These are phyloP conservation scores for Leucophenga maculata DNA, from an alignment of 2,888 invertebrate species.

Conservation along the genomic window DNA sequence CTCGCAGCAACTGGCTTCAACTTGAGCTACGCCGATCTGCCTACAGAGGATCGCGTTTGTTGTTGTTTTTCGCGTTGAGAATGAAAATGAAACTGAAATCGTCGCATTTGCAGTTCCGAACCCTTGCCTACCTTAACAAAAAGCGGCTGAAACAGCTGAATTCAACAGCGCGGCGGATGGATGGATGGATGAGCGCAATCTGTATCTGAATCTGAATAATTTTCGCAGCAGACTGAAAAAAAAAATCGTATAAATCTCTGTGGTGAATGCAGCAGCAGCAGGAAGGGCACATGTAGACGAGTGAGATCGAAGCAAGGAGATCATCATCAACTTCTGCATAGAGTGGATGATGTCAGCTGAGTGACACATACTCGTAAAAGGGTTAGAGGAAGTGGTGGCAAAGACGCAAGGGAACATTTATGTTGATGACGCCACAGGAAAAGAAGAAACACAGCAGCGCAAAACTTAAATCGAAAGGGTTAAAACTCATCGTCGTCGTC, in stretches of 20 bases:
- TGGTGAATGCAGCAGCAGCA: conserved; percentile 36
- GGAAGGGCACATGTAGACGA: not conserved
- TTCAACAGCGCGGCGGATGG: no score
- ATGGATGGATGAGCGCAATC: not conserved
- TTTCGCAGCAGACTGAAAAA: conserved; percentile 36
- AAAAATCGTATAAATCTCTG: conserved; percentile 53
- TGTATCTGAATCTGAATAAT: conserved; percentile 43
- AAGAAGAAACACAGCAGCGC: not conserved
- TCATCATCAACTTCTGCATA: no score
- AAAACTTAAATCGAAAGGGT: conserved; percentile 3
- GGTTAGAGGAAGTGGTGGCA: not conserved
- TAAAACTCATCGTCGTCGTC: not conserved
- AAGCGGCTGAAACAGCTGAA: not conserved
- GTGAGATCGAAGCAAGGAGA: conserved; percentile 1
- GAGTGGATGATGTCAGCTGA: conserved; percentile 15
- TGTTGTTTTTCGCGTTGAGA: conserved; percentile 20
- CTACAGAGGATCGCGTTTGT: not conserved
- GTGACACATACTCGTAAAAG: conserved; percentile 18
- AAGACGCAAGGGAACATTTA: not conserved
- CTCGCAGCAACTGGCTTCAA: conserved; percentile 33
- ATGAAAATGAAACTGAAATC: conserved; percentile 44
- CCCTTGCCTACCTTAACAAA: conserved; percentile 54
- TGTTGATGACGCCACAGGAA: conserved; percentile 20
- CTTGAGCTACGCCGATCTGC: not conserved
- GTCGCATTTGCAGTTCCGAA: conserved; percentile 33